These are phyloP conservation scores for Sternarchorhynchus goeldii DNA, from an alignment of 2,797 vertebrate species.

Conservation along the genomic window DNA sequence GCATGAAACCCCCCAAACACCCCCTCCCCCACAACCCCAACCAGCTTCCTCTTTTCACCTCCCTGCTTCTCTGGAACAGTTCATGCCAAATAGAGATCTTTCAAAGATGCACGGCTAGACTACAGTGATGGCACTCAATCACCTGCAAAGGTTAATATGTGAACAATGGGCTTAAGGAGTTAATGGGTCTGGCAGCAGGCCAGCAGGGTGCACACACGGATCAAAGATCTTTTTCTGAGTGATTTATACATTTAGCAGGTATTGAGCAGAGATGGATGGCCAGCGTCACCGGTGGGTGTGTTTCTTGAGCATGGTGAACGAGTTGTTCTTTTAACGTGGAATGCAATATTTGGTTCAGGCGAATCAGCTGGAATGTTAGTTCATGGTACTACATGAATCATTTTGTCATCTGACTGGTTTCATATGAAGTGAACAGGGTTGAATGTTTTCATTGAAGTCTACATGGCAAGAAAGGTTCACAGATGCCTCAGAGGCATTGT, in stretches of 20 bases:
- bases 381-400: too few species aligned
- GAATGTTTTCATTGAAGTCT: background rate
- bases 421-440: background rate
- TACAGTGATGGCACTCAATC: constrained; percentile 34
- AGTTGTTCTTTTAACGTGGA: constrained; percentile 3
- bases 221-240: constrained; percentile 37
- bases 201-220: constrained; percentile 27
- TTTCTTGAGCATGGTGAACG: constrained; percentile 9
- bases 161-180: constrained; percentile 40
- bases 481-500: background rate
- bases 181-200: constrained; percentile 34
- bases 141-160: constrained; percentile 9
- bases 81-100: constrained; percentile 42
- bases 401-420: background rate
- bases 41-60: background rate
- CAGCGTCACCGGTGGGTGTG: constrained; percentile 16
- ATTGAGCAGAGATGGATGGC: constrained; percentile 29
- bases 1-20: too few species aligned
- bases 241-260: constrained; percentile 41
- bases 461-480: background rate
- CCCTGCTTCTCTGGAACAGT: constrained; percentile 25
- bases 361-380: background rate
- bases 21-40: too few species aligned
- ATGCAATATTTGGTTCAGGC: constrained; percentile 17
- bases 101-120: constrained; percentile 36